Evolutionary conservation across 2,888 invertebrate species (phyloP).

Genomic region (Icerya purchasi): DNA sequence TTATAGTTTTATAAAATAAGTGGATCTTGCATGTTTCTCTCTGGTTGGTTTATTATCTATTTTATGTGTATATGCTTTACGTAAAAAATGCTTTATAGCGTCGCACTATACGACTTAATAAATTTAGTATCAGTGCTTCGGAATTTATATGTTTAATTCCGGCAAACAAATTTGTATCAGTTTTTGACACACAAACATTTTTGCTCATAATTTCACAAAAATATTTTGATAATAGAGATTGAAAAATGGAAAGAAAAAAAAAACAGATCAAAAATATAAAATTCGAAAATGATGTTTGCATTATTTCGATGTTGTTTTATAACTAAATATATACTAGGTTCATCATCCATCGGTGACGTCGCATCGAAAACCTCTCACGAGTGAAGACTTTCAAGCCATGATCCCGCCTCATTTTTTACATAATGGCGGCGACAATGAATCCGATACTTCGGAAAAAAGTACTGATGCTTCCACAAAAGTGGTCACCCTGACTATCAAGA

Average conservation of each 20-base stretch:
- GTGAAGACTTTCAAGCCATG: conserved; percentile 88
- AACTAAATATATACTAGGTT: no score
- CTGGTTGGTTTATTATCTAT: background rate
- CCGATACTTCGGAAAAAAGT: conserved; percentile 5
- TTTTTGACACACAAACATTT: conserved; percentile 11
- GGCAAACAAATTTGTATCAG: background rate
- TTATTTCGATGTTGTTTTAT: no score
- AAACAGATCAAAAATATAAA: no score
- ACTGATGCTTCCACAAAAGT: conserved; percentile 9
- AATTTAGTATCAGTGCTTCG: background rate
- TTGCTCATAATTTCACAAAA: background rate
- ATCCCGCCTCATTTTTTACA: conserved; percentile 70
- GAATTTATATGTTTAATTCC: background rate
- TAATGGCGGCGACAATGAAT: conserved; percentile 8
- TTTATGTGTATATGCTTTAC: background rate
- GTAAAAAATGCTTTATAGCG: no score
- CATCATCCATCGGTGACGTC: background rate
- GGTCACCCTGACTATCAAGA: conserved; percentile 74
- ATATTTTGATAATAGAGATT: background rate
- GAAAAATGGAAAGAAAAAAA: background rate
- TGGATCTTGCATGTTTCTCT: no score
- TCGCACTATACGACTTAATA: no score
- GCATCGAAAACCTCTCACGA: conserved; percentile 71
- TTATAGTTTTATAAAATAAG: no score
- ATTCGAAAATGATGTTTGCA: no score